Evolutionary conservation across 1,140 invertebrate species (phyloP), one percentile per base, ranked within the genome.

Genomic region (Penaeus japonicus): DNA sequence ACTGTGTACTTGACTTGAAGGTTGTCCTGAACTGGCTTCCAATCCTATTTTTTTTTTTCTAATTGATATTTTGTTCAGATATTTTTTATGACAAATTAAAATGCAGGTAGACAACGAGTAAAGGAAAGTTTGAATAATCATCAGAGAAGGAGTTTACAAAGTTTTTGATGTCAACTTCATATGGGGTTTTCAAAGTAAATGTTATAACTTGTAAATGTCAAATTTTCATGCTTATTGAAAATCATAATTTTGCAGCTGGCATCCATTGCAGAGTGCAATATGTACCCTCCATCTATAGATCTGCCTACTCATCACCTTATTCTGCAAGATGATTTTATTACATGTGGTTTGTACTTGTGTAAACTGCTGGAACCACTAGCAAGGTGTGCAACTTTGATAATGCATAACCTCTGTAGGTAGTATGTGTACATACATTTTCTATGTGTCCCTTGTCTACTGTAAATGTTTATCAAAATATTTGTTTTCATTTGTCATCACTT

Each of bases 401-500:
- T 30, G 57, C 59, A 83, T 83, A 83, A 83, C 59, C 55, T 27
- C n/a, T 65, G 81, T 83, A 83, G 81, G 54, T 83, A 83, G 80
- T 83, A 62, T 83, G 35, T 83, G 81, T 83, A 83, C 81, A 83
- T 83, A 83, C 55, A 83, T 83, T 83, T 83, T 83, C 81, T 83
- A 83, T 83, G 81, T 83, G 81, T 83, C 59, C 81, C 81, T 83
- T 65, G 81, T 83, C 57, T 62, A 83, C 81, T 83, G 81, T 83
- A 83, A 83, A 83, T 83, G 81, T 83, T 83, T 65, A 83, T 83
- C 27, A 83, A 24, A 83, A 35, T 83, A 83, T 65, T 83, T 83
- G 81, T 83, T 83, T 83, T 83, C 57, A 62, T 70, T 83, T 83
- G 81, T 62, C 81, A 83, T 83, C 81, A 83, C 57, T 83, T 83